phyloP scores from a whole-genome alignment of 1,140 invertebrate species.

The Hirudo medicinalis region DNA sequence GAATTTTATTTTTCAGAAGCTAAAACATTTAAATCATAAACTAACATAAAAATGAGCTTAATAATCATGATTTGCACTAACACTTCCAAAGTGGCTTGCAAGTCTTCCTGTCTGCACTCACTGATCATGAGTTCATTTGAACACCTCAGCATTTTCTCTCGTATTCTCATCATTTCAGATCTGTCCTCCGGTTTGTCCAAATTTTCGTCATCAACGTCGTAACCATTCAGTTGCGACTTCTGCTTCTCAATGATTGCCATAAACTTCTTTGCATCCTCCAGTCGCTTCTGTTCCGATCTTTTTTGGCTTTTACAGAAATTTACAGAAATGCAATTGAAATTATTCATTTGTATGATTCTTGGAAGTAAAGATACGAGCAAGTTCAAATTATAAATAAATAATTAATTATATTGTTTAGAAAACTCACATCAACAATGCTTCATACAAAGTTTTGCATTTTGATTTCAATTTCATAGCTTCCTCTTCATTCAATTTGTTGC shows the following conservation, averaged over 20 bases:
- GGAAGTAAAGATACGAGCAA: too few species aligned
- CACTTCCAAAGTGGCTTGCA: not conserved
- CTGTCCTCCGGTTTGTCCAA: not conserved
- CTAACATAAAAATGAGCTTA: not conserved
- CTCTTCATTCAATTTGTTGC: too few species aligned
- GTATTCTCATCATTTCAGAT: not conserved
- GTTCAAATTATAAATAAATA: too few species aligned
- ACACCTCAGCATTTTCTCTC: not conserved
- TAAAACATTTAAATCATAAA: not conserved
- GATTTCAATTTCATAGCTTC: too few species aligned
- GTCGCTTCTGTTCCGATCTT: not conserved
- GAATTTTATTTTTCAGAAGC: too few species aligned
- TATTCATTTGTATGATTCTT: too few species aligned
- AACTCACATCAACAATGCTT: too few species aligned
- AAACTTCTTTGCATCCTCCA: conserved; percentile 3
- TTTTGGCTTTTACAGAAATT: not conserved
- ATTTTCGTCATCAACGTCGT: not conserved
- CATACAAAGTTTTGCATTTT: too few species aligned
- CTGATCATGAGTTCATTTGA: not conserved
- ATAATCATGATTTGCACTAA: not conserved
- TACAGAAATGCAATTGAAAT: not conserved
- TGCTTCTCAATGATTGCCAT: not conserved
- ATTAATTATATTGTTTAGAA: too few species aligned
- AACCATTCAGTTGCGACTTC: too few species aligned
- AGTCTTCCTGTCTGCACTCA: not conserved